These are phyloP conservation scores for Columba livia DNA, from an alignment of 2,113 vertebrate genomes.

Conservation along the genomic window DNA sequence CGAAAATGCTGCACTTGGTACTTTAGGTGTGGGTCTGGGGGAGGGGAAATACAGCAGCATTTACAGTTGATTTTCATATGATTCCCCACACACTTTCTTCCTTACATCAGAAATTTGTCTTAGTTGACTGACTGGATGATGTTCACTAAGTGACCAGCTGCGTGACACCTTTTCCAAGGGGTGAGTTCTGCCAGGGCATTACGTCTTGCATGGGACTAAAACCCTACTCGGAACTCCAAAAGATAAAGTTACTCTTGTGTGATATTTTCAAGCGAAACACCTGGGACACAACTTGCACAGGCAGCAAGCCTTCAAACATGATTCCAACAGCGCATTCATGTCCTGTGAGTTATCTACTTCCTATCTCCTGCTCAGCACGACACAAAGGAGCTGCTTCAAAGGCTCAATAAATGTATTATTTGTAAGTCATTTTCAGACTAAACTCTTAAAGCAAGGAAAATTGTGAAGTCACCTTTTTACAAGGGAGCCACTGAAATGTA, in stretches of 20 bases:
- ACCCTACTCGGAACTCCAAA: not conserved
- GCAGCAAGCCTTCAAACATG: not conserved
- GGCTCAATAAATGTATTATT: not conserved
- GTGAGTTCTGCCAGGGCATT: not conserved
- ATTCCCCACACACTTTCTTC: not conserved
- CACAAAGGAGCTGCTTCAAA: not conserved
- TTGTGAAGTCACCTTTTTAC: not conserved
- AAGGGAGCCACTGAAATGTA: not conserved
- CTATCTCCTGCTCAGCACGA: not conserved
- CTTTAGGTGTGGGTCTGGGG: not conserved
- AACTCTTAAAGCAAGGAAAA: not conserved
- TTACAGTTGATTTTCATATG: not conserved
- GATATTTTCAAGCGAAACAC: not conserved
- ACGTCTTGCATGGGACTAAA: not conserved
- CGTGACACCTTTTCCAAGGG: not conserved
- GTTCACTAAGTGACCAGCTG: rapidly evolving
- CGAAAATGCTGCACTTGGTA: not conserved
- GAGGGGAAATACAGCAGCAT: not conserved
- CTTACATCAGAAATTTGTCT: not conserved
- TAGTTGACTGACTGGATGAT: not conserved
- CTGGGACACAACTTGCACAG: not conserved
- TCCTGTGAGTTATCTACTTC: not conserved
- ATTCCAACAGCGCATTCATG: rapidly evolving
- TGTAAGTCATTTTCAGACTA: not conserved
- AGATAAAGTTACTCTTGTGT: not conserved